phyloP scores from a whole-genome alignment of 2,113 vertebrate genomes.

The Bostrychus sinensis region DNA sequence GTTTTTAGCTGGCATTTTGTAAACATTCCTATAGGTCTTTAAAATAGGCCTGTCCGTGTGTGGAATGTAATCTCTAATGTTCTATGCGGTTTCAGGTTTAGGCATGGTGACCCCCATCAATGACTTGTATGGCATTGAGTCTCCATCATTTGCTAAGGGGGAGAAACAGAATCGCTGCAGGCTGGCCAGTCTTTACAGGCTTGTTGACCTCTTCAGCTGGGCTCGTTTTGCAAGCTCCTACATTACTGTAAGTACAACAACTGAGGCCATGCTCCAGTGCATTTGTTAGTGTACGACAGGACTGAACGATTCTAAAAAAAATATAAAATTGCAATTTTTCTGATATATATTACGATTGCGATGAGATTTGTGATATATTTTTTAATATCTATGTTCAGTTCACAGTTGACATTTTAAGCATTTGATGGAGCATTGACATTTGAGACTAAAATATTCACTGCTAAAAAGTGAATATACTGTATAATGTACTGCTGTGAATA shows the following conservation, averaged over 20 bases:
- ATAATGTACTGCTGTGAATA: too few relatives aligned
- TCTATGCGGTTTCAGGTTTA: conserved; percentile 77
- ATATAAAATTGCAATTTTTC: too few relatives aligned
- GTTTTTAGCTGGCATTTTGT: conserved; percentile 19
- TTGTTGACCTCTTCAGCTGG: conserved; percentile 93
- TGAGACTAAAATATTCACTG: too few relatives aligned
- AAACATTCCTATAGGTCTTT: conserved; percentile 28
- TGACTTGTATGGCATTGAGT: conserved; percentile 87
- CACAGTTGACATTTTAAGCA: too few relatives aligned
- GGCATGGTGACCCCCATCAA: conserved; percentile 92
- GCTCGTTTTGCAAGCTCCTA: conserved; percentile 89
- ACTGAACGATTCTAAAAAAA: too few relatives aligned
- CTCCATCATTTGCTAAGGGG: conserved; percentile 86
- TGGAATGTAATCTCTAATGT: conserved; percentile 4
- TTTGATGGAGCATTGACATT: too few relatives aligned
- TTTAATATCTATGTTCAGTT: too few relatives aligned
- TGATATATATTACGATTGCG: too few relatives aligned
- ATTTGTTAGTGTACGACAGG: too few relatives aligned
- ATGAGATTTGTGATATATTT: too few relatives aligned
- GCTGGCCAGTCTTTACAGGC: conserved; percentile 90
- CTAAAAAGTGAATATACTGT: too few relatives aligned
- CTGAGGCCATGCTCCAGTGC: conserved; percentile 25
- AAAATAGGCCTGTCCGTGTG: conserved; percentile 6
- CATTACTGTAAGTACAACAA: conserved; percentile 86
- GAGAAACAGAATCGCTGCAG: conserved; percentile 92